Evolutionary conservation across 2,797 vertebrate genomes (phyloP), one percentile per base, ranked within the genome.

Genomic region (Balearica regulorum): DNA sequence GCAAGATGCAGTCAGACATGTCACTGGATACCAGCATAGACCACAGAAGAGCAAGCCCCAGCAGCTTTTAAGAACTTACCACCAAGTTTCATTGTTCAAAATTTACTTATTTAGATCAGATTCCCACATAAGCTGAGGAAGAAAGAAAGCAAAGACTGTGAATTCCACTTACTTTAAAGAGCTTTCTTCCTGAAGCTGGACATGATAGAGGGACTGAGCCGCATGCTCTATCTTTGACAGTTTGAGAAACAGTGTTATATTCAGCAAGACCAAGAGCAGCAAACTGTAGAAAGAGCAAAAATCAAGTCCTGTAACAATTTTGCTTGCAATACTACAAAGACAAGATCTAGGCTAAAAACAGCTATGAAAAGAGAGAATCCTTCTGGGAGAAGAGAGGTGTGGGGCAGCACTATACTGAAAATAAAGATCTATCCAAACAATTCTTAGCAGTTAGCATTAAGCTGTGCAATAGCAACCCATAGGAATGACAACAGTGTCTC

Each of bases 141-240:
- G 68, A 64, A 65, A 39, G 29, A 6, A 81, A 51, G 22, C 31
- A 49, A 70, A 66, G 39, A 70, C 0, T 39, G 13, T 37, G 28
- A 90, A 85, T 85, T 49, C 58, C 62, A 96, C 98, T 96, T 94
- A 99, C 99, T 98, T 99, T 84, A 98, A 83, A 69, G 98, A 98
- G 37, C 84, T 97, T 92, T 98, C 98, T 94, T 99, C 98, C 93
- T 98, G 98, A 93, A 99, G 95, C 84, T 98, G 99, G 97, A 99
- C 98, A 53, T 97, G 99, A 90, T 98, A 98, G 94, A 98, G 98
- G 33, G 97, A 97, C 60, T 99, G 99, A 78, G 99, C 99, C 16
- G 99, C 98, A n/a, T 99, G 98, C 96, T 99, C 99, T 98, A 99
- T 99, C 83, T 99, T 99, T 96, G 98, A 99, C 88, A 99, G 94